Conservation (phyloP, 2,888 invertebrate species). For the Disparrhopalites patrizii region DNA sequence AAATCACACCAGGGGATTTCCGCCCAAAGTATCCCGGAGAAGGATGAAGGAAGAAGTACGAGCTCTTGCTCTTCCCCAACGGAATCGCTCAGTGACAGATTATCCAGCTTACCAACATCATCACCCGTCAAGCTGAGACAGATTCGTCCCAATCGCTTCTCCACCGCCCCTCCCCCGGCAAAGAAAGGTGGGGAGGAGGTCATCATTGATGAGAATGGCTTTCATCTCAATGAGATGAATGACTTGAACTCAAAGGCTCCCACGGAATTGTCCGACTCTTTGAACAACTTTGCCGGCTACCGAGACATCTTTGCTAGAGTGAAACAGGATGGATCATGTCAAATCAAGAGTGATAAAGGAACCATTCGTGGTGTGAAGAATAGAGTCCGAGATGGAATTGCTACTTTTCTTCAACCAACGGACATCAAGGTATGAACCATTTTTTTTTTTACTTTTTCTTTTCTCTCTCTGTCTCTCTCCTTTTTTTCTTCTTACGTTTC, state of each 20-base stretch:
- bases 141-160: background rate
- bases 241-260: slow-evolving; percentile 33
- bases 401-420: slow-evolving; percentile 81
- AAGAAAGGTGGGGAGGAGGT: background rate
- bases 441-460: background rate
- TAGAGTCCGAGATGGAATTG: slow-evolving; percentile 88
- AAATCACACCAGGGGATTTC: slow-evolving; percentile 1
- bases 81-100: background rate
- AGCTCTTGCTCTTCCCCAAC: background rate
- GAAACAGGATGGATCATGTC: slow-evolving; percentile 62
- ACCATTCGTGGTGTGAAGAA: slow-evolving; percentile 92
- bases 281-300: slow-evolving; percentile 70
- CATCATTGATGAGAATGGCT: slow-evolving; percentile 38
- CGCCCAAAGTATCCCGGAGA: too few species aligned
- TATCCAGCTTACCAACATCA: background rate
- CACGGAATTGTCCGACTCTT: slow-evolving; percentile 25
- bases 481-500: too few species aligned
- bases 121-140: background rate
- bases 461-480: background rate
- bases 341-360: slow-evolving; percentile 85
- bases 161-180: background rate
- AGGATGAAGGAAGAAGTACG: slow-evolving; percentile 26
- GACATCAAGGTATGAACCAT: slow-evolving; percentile 67
- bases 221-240: slow-evolving; percentile 47
- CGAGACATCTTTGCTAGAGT: slow-evolving; percentile 62